Evolutionary conservation across 1,140 invertebrate genomes (phyloP).

Genomic region (Radopholus similis): DNA sequence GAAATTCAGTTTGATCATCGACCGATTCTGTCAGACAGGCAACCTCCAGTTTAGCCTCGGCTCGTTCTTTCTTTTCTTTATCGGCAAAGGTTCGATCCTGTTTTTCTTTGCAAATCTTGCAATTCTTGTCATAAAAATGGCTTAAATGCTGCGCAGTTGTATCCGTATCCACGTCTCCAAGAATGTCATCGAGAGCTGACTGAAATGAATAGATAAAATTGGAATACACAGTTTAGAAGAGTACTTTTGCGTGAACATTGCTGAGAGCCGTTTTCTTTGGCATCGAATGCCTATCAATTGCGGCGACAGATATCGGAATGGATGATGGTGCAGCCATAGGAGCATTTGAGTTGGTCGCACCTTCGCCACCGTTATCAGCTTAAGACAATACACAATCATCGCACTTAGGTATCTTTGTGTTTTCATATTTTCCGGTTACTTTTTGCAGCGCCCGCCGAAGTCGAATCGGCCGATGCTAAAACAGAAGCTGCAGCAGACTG

Average conservation of each 20-base stretch:
- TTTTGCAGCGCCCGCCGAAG: background rate
- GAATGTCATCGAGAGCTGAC: constrained; percentile 13
- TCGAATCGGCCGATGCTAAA: constrained; percentile 12
- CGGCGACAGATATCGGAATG: background rate
- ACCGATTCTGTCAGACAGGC: background rate
- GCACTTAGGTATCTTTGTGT: too few species aligned
- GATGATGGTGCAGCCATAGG: background rate
- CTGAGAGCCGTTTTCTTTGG: background rate
- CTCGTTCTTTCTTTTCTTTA: background rate
- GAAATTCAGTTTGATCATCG: background rate
- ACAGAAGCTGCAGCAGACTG: background rate
- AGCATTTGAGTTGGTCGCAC: background rate
- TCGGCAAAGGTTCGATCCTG: background rate
- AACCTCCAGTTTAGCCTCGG: constrained; percentile 1
- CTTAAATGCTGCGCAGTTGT: background rate
- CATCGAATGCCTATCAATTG: background rate
- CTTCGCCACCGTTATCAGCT: background rate
- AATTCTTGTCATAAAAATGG: constrained; percentile 10
- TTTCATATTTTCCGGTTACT: background rate
- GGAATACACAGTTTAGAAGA: background rate
- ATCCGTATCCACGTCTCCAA: background rate
- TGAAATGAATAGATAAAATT: background rate
- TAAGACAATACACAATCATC: background rate
- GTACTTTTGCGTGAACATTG: background rate
- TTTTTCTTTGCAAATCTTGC: constrained; percentile 2